Evolutionary conservation across 2,888 invertebrate genomes (phyloP).

Genomic region (Drosophila siamana): DNA sequence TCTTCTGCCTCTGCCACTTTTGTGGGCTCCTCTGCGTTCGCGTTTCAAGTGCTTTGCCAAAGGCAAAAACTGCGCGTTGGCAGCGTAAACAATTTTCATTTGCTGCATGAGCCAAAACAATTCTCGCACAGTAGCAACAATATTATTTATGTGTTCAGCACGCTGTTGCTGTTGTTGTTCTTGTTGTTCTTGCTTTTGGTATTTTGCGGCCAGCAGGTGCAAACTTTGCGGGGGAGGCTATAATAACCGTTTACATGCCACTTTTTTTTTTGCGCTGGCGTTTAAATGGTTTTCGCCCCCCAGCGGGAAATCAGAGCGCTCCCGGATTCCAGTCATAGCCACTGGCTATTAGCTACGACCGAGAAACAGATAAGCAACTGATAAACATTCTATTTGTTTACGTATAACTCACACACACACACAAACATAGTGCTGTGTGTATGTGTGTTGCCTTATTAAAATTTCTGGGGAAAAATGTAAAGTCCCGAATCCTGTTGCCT

Average conservation of each 20-base stretch:
- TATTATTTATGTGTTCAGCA: conserved; percentile 70
- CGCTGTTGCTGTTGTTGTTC: conserved; percentile 37
- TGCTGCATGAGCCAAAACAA: conserved; percentile 26
- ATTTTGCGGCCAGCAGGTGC: conserved; percentile 66
- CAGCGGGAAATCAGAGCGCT: conserved; percentile 26
- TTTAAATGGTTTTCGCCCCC: conserved; percentile 69
- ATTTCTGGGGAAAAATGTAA: conserved; percentile 5
- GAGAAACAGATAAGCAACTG: conserved; percentile 44
- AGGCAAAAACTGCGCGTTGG: conserved; percentile 44
- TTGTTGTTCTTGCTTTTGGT: conserved; percentile 39
- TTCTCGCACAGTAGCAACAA: conserved; percentile 60
- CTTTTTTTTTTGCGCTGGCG: conserved; percentile 25
- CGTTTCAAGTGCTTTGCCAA: conserved; percentile 29
- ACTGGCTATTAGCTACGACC: conserved; percentile 63
- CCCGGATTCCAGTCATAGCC: conserved; percentile 47
- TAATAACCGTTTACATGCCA: conserved; percentile 59
- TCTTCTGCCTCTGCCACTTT: too few relatives aligned
- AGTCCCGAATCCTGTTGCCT: not conserved
- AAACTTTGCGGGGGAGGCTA: conserved; percentile 47
- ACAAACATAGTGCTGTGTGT: too few relatives aligned
- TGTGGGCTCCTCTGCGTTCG: too few relatives aligned
- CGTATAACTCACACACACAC: not conserved
- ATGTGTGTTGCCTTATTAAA: conserved; percentile 1
- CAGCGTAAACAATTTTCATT: conserved; percentile 76
- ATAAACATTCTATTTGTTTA: conserved; percentile 33